These are phyloP conservation scores for Maniola hyperantus DNA, from an alignment of 2,888 invertebrate species.

Conservation along the genomic window DNA sequence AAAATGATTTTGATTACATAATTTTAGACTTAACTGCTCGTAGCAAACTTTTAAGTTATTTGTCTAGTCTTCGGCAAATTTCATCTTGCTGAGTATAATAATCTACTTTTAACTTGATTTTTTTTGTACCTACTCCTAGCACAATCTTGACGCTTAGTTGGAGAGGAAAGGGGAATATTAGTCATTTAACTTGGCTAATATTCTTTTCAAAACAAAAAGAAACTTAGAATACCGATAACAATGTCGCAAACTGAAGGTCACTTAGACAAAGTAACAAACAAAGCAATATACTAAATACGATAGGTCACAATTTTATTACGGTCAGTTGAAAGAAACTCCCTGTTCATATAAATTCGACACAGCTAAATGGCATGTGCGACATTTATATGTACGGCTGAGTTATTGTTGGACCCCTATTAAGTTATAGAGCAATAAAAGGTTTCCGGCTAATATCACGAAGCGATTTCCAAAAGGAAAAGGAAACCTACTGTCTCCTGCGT, in stretches of 20 bases:
- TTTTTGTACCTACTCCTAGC: no score
- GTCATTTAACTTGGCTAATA: no score
- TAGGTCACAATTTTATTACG: conserved; percentile 30
- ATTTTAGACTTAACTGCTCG: no score
- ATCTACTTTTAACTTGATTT: no score
- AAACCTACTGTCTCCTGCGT: conserved; percentile 39
- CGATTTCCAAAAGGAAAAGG: conserved; percentile 55
- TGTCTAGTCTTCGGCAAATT: no score
- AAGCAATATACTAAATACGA: conserved; percentile 14
- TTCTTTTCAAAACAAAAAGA: no score
- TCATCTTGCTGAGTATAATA: no score
- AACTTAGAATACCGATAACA: background rate
- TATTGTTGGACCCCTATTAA: conserved; percentile 63
- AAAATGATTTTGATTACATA: no score
- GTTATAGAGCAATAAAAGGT: conserved; percentile 68
- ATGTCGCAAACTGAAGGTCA: background rate
- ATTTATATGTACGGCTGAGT: conserved; percentile 57
- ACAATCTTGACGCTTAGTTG: no score
- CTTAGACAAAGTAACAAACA: background rate
- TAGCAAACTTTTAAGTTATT: no score
- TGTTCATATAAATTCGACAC: conserved; percentile 43
- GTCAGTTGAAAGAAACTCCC: conserved; percentile 31
- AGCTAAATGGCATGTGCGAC: conserved; percentile 55
- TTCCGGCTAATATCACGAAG: conserved; percentile 67
- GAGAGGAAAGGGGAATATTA: no score